Evolutionary conservation across 2,888 invertebrate species (phyloP), one percentile per base, ranked within the genome.

Genomic region (Limnephilus marmoratus): DNA sequence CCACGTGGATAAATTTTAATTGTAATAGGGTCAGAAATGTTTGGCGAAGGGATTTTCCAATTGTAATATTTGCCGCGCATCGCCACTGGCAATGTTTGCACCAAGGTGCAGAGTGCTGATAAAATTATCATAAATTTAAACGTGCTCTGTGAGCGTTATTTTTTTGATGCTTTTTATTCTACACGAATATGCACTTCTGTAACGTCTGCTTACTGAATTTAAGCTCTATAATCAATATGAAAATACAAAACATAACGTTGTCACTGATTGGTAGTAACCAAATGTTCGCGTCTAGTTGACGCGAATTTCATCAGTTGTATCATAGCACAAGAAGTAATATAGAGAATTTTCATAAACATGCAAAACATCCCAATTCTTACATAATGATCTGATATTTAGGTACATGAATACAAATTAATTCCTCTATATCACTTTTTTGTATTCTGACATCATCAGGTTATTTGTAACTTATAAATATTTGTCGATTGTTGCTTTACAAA

Each of bases 1-100:
- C 80, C 41, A 88, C 88, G 88, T 89, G 80, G 80, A 41, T 81
- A 89, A 0, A 80, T 89, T 89, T 89, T 80, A 89, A 89, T 89
- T 80, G 68, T 80, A 37, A 37, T 80, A 34, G 34, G 37, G 15
- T n/a, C 37, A 34, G 13, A 80, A 24, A 81, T 12, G 81, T 37
- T 15, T 34, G 80, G 81, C 41, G 18, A 80, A 81, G 24, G n/a
- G n/a, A 89, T 88, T 81, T 81, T 34, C 15, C 3, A 80, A 89
- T 80, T 80, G 31, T 34, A 81, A 80, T n/a, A 81, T 89, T 86
- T 15, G 15, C 37, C 41, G 85, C 24, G 24, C 24, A 9, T 68
- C 53, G 68, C 68, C 24, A 24, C 68, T 24, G 9, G 9, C 24
- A n/a, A 24, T n/a, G 9, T 68, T 68, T 68, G 68, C 24, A 68